phyloP scores from a whole-genome alignment of 2,888 invertebrate genomes.

The Taphrorychus bicolor region DNA sequence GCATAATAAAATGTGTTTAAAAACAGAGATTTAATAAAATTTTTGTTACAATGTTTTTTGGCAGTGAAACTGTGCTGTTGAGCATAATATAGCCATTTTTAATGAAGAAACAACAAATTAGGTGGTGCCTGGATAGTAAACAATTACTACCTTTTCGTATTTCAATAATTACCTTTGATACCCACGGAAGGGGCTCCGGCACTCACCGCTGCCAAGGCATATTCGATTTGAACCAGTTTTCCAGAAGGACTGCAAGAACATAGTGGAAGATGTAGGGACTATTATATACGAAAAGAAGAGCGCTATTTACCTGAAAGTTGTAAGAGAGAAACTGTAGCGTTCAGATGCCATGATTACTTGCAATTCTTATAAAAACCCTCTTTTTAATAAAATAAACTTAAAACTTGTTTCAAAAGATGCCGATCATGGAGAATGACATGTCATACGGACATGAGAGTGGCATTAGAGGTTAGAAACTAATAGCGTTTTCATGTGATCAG shows the following conservation, averaged over 20 bases:
- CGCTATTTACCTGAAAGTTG: slow-evolving; percentile 74
- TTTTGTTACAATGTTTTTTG: no score
- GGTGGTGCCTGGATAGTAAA: no score
- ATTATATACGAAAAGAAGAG: not conserved
- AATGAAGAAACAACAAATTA: no score
- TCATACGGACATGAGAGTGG: not conserved
- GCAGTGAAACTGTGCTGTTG: no score
- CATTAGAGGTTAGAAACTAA: not conserved
- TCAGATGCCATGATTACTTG: slow-evolving; percentile 80
- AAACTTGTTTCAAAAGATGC: slow-evolving; percentile 2
- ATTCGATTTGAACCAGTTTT: slow-evolving; percentile 99
- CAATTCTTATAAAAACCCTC: not conserved
- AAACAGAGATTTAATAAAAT: no score
- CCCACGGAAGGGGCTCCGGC: slow-evolving; percentile 99
- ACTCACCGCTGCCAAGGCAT: slow-evolving; percentile 98
- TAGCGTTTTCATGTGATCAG: no score
- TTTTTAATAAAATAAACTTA: not conserved
- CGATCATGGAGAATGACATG: not conserved
- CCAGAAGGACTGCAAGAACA: slow-evolving; percentile 85
- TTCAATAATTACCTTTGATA: slow-evolving; percentile 89
- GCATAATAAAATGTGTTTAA: not conserved
- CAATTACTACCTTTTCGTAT: not conserved
- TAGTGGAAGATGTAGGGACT: not conserved
- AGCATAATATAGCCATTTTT: no score
- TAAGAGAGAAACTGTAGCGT: slow-evolving; percentile 96